These are phyloP conservation scores for Drosophila nasuta DNA, from an alignment of 1,140 invertebrate species.

Conservation along the genomic window DNA sequence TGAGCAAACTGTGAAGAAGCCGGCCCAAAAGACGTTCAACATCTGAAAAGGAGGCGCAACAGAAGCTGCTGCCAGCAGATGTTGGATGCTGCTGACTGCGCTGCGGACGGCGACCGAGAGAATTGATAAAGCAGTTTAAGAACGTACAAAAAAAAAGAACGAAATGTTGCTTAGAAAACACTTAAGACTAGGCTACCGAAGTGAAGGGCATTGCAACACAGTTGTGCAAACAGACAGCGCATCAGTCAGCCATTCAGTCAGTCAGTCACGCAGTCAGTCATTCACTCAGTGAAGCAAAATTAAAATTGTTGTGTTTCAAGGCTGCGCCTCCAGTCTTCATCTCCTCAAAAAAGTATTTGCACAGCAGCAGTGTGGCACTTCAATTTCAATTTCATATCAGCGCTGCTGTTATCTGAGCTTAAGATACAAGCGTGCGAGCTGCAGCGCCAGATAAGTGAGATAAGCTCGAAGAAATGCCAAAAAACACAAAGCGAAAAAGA, in stretches of 20 bases:
- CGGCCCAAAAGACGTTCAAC: constrained; percentile 44
- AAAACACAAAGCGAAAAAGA: background rate
- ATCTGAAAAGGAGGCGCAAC: constrained; percentile 46
- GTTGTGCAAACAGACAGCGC: constrained; percentile 35
- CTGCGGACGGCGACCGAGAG: constrained; percentile 4
- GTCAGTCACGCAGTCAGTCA: background rate
- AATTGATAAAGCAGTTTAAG: constrained; percentile 21
- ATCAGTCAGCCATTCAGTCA: constrained; percentile 8
- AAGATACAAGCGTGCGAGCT: constrained; percentile 45
- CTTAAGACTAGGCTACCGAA: constrained; percentile 13
- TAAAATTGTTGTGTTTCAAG: constrained; percentile 27
- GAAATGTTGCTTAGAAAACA: constrained; percentile 10
- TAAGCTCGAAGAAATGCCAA: constrained; percentile 49
- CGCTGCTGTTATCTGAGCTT: constrained; percentile 45
- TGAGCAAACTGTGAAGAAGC: constrained; percentile 67
- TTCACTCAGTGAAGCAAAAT: background rate
- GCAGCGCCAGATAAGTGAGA: constrained; percentile 57
- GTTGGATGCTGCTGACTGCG: constrained; percentile 5
- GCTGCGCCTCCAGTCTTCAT: background rate
- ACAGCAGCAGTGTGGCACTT: constrained; percentile 32
- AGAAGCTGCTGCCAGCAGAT: constrained; percentile 39
- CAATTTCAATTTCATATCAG: constrained; percentile 33
- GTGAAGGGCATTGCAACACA: constrained; percentile 29
- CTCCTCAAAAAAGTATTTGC: constrained; percentile 20
- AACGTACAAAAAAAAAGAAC: constrained; percentile 1